Conservation (phyloP, 2,797 vertebrate genomes). For the Pempheris klunzingeri region DNA sequence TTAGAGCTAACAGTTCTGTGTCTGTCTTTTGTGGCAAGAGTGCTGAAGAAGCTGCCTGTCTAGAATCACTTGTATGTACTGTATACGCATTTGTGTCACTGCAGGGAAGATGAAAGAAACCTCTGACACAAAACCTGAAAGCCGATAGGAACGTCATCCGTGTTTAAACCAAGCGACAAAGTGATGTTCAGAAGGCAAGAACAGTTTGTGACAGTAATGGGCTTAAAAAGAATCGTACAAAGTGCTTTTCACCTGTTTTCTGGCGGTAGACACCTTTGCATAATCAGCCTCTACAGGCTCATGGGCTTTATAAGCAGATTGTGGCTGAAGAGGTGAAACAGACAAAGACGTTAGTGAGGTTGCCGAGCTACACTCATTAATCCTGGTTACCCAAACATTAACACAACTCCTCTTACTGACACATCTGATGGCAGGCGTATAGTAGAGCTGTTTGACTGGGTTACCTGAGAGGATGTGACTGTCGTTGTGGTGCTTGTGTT, state of each 20-base stretch:
- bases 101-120: neutral
- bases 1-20: conserved; percentile 3
- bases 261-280: conserved; percentile 37
- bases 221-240: neutral
- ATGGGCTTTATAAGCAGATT: conserved; percentile 29
- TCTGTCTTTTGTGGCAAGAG: conserved; percentile 5
- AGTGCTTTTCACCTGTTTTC: conserved; percentile 26
- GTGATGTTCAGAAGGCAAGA: neutral
- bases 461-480: neutral
- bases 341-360: conserved; percentile 35
- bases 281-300: conserved; percentile 25
- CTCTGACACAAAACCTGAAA: neutral
- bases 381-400: conserved; percentile 34
- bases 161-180: neutral
- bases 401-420: neutral
- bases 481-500: neutral
- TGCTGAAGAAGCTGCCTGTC: conserved; percentile 14
- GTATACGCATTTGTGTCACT: neutral
- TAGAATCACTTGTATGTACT: neutral
- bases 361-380: conserved; percentile 30
- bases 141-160: neutral
- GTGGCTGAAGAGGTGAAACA: conserved; percentile 18
- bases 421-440: conserved; percentile 5
- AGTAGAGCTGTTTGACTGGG: neutral
- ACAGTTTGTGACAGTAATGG: neutral